A percentile compares a stretch with the other conserved stretches of the same genome.
These are phyloP conservation scores for Perizoma affinitatum DNA, from an alignment of 2,888 invertebrate species.

Conservation along the genomic window DNA sequence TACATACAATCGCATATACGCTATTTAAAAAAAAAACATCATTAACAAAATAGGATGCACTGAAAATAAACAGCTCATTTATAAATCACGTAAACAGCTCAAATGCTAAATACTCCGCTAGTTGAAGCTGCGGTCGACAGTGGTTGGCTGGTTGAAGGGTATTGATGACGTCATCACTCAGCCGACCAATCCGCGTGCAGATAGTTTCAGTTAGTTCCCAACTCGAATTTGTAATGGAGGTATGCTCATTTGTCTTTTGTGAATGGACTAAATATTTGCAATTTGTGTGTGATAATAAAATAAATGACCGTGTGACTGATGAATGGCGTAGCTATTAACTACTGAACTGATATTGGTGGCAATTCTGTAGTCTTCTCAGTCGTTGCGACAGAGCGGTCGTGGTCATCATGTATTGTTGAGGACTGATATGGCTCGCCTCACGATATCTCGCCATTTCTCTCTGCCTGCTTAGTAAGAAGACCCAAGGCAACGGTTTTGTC, in stretches of 20 bases:
- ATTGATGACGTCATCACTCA: conserved; percentile 79
- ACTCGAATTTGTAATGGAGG: conserved; percentile 65
- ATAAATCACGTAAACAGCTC: conserved; percentile 47
- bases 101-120: conserved; percentile 34
- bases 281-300: conserved; percentile 18
- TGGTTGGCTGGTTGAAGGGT: conserved; percentile 69
- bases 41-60: background rate
- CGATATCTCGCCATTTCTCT: too few species aligned
- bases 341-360: too few species aligned
- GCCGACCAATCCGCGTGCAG: conserved; percentile 68
- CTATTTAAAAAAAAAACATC: too few species aligned
- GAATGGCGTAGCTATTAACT: background rate
- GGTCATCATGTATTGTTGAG: too few species aligned
- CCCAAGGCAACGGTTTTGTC: too few species aligned
- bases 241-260: conserved; percentile 31
- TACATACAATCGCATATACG: too few species aligned
- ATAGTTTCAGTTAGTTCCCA: conserved; percentile 74
- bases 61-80: conserved; percentile 33
- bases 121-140: conserved; percentile 49
- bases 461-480: too few species aligned
- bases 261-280: conserved; percentile 27
- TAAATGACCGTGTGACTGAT: conserved; percentile 10
- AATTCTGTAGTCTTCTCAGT: too few species aligned
- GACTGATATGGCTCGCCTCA: too few species aligned
- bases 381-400: too few species aligned